phyloP scores from a whole-genome alignment of 92 coral and sea anemone species.

The Umimayanthus chanpuru region DNA sequence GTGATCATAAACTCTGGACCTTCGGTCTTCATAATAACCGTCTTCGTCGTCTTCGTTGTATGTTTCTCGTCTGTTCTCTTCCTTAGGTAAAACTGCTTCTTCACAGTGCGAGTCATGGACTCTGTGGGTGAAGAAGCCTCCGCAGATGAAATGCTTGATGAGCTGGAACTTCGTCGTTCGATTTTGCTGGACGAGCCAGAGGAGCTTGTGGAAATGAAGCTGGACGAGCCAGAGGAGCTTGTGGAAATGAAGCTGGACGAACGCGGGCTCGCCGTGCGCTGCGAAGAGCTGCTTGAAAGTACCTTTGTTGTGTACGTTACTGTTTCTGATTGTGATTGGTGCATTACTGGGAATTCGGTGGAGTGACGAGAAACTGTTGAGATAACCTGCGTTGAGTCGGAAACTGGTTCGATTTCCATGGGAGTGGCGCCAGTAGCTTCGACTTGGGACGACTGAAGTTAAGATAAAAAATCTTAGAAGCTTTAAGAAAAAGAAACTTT shows the following conservation, averaged over 20 bases:
- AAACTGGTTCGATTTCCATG: neutral
- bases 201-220: neutral
- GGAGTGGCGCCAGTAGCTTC: neutral
- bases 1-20: constrained; percentile 27
- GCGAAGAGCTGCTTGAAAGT: neutral
- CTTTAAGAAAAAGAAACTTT: too few species aligned
- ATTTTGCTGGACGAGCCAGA: too few species aligned
- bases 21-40: constrained; percentile 6
- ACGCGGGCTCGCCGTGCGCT: neutral
- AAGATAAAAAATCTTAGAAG: neutral
- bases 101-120: neutral
- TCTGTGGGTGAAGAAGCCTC: neutral
- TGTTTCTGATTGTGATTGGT: neutral
- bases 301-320: constrained; percentile 17
- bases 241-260: neutral
- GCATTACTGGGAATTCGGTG: neutral
- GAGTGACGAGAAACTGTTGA: neutral
- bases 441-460: neutral
- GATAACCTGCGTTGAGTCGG: neutral
- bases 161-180: neutral
- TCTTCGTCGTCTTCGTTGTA: neutral
- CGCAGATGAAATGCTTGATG: neutral
- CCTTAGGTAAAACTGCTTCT: constrained; percentile 29
- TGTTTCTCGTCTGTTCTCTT: constrained; percentile 9
- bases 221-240: neutral